Conservation (phyloP, 2,888 invertebrate species). For the Scaptomyza polygonia region DNA sequence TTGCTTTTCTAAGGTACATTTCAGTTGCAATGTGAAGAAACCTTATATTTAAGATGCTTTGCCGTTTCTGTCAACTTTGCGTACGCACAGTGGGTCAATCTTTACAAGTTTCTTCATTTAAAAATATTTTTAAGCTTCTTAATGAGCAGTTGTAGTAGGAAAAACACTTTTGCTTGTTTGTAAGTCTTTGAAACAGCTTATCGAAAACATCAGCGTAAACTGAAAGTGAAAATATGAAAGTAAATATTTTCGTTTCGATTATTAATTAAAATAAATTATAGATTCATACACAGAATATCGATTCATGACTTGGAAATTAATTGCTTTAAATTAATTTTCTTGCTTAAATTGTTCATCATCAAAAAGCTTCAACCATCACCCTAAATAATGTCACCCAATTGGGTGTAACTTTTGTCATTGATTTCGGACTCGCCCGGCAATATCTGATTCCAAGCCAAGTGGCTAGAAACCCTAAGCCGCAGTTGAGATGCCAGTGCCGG, state of each 20-base stretch:
- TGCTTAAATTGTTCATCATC: no score
- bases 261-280: background rate
- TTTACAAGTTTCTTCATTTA: conserved; percentile 2
- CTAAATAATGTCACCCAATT: conserved; percentile 51
- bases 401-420: conserved; percentile 73
- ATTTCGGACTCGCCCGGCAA: conserved; percentile 53
- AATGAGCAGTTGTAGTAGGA: conserved; percentile 1
- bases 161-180: background rate
- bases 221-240: background rate
- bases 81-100: background rate
- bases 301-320: no score
- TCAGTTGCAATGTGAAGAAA: conserved; percentile 24
- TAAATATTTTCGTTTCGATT: background rate
- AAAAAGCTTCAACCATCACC: conserved; percentile 22
- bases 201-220: background rate
- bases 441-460: conserved; percentile 31
- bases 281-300: background rate
- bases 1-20: conserved; percentile 17
- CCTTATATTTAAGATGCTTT: conserved; percentile 15
- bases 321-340: no score
- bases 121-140: conserved; percentile 12
- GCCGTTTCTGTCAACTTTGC: conserved; percentile 5
- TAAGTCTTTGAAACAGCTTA: background rate
- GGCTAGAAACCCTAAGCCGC: conserved; percentile 7
- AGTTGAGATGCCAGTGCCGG: background rate